phyloP scores from a whole-genome alignment of 2,888 invertebrate genomes.

The Scrobipalpa costella region DNA sequence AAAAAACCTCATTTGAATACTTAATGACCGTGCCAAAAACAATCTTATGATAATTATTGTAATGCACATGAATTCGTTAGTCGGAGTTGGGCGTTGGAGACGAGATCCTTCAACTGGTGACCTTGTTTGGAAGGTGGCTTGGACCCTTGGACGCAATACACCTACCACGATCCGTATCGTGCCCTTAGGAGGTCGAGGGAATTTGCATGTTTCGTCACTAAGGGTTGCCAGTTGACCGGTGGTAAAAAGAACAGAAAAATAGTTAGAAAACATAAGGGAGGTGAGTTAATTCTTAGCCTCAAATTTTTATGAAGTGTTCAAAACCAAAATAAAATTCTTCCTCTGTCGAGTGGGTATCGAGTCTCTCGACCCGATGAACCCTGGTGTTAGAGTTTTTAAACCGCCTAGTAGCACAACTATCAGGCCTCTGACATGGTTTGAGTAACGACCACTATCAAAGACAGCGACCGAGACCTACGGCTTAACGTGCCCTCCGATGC shows the following conservation, averaged over 20 bases:
- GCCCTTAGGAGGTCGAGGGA: slow-evolving; percentile 57
- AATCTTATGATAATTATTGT: slow-evolving; percentile 23
- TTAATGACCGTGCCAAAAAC: slow-evolving; percentile 16
- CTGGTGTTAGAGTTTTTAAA: too few relatives aligned
- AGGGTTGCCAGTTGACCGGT: neutral
- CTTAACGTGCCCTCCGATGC: too few relatives aligned
- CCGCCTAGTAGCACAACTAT: too few relatives aligned
- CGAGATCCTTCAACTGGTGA: slow-evolving; percentile 42
- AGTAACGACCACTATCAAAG: too few relatives aligned
- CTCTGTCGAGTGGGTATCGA: too few relatives aligned
- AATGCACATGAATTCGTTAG: slow-evolving; percentile 22
- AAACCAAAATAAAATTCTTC: too few relatives aligned
- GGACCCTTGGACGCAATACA: slow-evolving; percentile 58
- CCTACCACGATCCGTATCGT: slow-evolving; percentile 51
- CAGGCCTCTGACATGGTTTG: too few relatives aligned
- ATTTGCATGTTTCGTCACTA: slow-evolving; percentile 74
- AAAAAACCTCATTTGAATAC: slow-evolving; percentile 7
- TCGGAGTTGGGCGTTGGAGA: slow-evolving; percentile 4
- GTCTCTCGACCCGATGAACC: too few relatives aligned
- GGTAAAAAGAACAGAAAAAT: neutral
- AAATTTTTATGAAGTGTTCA: too few relatives aligned
- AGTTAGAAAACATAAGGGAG: neutral
- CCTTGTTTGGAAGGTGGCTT: slow-evolving; percentile 51
- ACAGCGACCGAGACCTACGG: too few relatives aligned
- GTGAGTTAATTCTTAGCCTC: too few relatives aligned